Conservation (phyloP, 1,140 invertebrate genomes). For the Cryptotermes secundus region DNA sequence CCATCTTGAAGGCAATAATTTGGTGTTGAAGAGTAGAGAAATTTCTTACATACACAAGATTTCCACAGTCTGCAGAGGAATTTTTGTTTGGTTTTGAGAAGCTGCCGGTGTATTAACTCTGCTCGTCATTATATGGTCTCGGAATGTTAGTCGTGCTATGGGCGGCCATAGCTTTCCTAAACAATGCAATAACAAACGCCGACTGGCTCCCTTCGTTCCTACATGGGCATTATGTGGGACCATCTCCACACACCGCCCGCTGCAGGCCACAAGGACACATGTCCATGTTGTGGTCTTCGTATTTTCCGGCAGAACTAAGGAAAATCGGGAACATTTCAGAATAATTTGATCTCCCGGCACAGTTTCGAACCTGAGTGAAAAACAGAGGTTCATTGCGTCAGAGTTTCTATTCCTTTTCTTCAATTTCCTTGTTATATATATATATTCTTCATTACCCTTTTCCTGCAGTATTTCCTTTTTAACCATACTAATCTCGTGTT, state of each 20-base stretch:
- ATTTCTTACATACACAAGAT: neutral
- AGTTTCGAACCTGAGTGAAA: too few relatives aligned
- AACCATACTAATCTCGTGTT: too few relatives aligned
- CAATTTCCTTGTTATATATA: too few relatives aligned
- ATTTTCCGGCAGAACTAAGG: too few relatives aligned
- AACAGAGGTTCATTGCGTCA: too few relatives aligned
- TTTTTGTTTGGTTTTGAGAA: neutral
- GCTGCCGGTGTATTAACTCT: neutral
- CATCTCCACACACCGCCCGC: neutral
- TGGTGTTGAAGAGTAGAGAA: neutral
- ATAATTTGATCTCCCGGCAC: too few relatives aligned
- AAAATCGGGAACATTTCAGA: too few relatives aligned
- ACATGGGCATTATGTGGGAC: conserved; percentile 11
- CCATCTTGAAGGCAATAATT: too few relatives aligned
- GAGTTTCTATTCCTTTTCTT: too few relatives aligned
- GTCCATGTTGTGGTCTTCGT: neutral
- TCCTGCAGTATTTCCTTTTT: too few relatives aligned
- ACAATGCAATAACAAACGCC: conserved; percentile 11
- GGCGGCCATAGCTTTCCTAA: neutral
- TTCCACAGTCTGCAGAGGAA: neutral
- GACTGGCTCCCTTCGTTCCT: neutral
- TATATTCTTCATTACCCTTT: too few relatives aligned
- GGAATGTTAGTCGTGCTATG: neutral
- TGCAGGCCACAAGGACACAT: neutral
- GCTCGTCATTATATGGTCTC: neutral